A percentile compares a stretch with the other conserved stretches of the same genome.
phyloP scores from a whole-genome alignment of 2,797 vertebrate species.

The Toxotes lorentzi region DNA sequence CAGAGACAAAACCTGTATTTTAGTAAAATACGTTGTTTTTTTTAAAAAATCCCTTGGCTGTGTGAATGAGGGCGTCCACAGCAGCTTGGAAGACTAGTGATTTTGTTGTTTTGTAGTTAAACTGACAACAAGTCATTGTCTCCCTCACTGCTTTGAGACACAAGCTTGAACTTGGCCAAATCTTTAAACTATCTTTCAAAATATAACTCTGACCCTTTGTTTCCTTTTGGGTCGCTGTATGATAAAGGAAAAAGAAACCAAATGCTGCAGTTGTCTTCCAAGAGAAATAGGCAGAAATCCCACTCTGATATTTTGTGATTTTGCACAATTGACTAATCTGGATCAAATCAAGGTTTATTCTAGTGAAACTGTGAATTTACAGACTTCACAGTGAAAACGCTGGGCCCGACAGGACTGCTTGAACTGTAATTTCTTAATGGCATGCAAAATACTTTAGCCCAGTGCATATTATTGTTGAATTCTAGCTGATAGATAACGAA shows the following conservation, averaged over 20 bases:
- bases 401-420: not conserved
- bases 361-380: no score
- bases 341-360: slow-evolving; percentile 1
- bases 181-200: not conserved
- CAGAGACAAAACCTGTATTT: not conserved
- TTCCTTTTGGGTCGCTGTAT: not conserved
- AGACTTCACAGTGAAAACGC: not conserved
- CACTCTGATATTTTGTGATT: not conserved
- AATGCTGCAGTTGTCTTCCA: not conserved
- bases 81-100: slow-evolving; percentile 98
- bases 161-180: slow-evolving; percentile 10
- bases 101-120: slow-evolving; percentile 94
- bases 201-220: not conserved
- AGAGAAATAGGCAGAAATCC: not conserved
- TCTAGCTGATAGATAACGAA: not conserved
- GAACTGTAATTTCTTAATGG: not conserved
- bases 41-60: not conserved
- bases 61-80: slow-evolving; percentile 65
- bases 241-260: slow-evolving; percentile 1
- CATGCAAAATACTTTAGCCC: not conserved
- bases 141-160: slow-evolving; percentile 86
- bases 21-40: not conserved
- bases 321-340: not conserved
- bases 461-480: not conserved
- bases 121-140: slow-evolving; percentile 95